phyloP scores from a whole-genome alignment of 1,140 invertebrate genomes.

The Pogonognathellus flavescens region DNA sequence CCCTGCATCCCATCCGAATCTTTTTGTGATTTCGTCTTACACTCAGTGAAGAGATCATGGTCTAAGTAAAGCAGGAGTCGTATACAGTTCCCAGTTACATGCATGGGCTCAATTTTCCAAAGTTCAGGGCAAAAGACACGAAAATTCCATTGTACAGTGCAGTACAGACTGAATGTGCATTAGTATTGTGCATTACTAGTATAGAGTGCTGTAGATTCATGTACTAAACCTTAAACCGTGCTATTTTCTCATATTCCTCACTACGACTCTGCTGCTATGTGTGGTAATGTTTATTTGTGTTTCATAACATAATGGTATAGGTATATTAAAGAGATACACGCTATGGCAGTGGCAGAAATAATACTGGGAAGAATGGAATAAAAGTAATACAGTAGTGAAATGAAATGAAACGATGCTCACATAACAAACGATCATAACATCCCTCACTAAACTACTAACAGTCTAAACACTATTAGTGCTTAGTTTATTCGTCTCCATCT shows the following conservation, averaged over 20 bases:
- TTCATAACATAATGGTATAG: neutral
- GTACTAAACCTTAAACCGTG: slow-evolving; percentile 7
- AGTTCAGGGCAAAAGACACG: slow-evolving; percentile 23
- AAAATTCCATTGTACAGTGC: neutral
- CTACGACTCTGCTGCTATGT: neutral
- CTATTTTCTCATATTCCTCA: neutral
- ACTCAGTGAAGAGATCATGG: neutral
- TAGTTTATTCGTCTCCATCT: slow-evolving; percentile 11
- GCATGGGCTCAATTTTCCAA: neutral
- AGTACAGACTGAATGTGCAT: neutral
- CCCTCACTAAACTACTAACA: neutral
- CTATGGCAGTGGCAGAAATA: no score
- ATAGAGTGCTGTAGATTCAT: neutral
- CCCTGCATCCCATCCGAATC: slow-evolving; percentile 9
- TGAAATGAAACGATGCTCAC: slow-evolving; percentile 16
- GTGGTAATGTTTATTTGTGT: neutral
- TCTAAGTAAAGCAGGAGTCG: neutral
- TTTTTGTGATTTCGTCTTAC: slow-evolving; percentile 20
- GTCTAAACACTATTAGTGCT: slow-evolving; percentile 4
- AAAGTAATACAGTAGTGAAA: neutral
- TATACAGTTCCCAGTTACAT: neutral
- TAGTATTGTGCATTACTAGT: neutral
- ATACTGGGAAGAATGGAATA: neutral
- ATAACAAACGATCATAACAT: slow-evolving; percentile 15
- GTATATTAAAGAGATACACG: no score